Conservation (phyloP, 1,140 invertebrate species). For the Caenorhabditis latens region DNA sequence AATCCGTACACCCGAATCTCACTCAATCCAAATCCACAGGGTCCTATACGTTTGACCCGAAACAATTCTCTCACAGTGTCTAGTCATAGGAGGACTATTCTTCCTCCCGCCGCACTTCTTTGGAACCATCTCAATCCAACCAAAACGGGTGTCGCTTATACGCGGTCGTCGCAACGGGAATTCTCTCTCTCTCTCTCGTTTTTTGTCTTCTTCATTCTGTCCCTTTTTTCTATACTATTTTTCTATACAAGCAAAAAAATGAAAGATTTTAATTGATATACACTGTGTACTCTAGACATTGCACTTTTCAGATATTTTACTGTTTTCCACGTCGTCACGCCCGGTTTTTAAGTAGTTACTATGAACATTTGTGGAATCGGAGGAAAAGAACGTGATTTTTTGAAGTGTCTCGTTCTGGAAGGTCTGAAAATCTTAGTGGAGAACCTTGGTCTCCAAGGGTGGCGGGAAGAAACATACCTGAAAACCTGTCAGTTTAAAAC, state of each 20-base stretch:
- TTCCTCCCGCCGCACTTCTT: conserved; percentile 39
- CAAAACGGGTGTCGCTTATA: conserved; percentile 23
- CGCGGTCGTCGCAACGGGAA: conserved; percentile 22
- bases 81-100: conserved; percentile 54
- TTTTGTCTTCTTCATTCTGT: not conserved
- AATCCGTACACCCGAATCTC: conserved; percentile 33
- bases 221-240: not conserved
- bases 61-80: not conserved
- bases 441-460: too few species aligned
- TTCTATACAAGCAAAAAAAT: conserved; percentile 11
- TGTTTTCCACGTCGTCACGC: not conserved
- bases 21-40: not conserved
- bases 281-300: not conserved
- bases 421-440: not conserved
- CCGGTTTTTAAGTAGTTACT: not conserved
- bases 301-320: not conserved
- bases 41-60: conserved; percentile 48
- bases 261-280: conserved; percentile 30
- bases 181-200: not conserved
- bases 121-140: conserved; percentile 34
- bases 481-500: too few species aligned
- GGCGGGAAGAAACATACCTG: too few species aligned
- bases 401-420: too few species aligned
- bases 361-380: not conserved
- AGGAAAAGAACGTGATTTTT: not conserved